Evolutionary conservation across 2,113 vertebrate species (phyloP).

Genomic region (Lamprologus callipterus): DNA sequence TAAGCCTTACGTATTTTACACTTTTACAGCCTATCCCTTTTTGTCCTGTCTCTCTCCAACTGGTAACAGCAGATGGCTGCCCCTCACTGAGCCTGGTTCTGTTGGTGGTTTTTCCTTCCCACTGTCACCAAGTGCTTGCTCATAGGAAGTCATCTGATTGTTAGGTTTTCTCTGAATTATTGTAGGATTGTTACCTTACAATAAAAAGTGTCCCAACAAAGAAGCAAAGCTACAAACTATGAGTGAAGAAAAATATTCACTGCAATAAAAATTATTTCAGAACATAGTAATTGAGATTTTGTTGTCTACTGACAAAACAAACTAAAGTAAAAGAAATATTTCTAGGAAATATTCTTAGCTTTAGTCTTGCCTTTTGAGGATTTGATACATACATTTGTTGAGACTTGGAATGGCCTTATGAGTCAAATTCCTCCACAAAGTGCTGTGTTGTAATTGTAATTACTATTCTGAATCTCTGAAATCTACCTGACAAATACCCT

Average conservation of each 20-base stretch:
- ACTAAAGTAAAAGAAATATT: background rate
- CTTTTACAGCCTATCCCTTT: background rate
- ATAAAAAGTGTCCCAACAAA: background rate
- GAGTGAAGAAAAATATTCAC: background rate
- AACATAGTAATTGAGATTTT: background rate
- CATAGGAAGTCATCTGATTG: background rate
- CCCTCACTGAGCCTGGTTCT: background rate
- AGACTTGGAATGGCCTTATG: background rate
- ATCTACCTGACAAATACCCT: background rate
- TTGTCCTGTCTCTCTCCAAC: background rate
- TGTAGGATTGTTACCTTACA: background rate
- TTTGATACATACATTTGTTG: background rate
- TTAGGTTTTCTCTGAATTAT: background rate
- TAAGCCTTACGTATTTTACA: background rate
- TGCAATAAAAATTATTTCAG: background rate
- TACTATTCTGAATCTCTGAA: background rate
- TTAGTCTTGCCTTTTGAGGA: background rate
- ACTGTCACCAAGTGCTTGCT: background rate
- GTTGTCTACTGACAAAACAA: background rate
- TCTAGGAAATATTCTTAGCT: background rate
- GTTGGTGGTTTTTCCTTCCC: background rate
- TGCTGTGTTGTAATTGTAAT: background rate
- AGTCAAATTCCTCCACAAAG: background rate
- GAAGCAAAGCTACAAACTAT: background rate
- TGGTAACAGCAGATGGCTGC: background rate